Percentiles rank a stretch among this genome's conserved stretches.
Conservation (phyloP, 2,113 vertebrate species). For the Rhadina sibilatrix region DNA sequence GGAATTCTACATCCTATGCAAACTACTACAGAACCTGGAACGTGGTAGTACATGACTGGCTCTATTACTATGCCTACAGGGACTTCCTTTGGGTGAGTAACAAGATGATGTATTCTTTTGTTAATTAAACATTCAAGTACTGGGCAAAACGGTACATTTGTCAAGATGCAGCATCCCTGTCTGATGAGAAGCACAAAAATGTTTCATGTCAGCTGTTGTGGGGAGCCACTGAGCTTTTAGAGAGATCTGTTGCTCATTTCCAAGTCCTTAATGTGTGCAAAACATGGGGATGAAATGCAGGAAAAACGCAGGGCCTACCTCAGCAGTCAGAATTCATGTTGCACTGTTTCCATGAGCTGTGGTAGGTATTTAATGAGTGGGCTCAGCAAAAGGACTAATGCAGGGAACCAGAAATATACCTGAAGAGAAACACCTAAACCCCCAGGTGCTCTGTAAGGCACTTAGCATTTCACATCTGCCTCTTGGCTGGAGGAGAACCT, state of each 20-base stretch:
- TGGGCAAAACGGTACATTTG: background rate
- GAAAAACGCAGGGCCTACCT: background rate
- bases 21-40: constrained; percentile 87
- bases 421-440: background rate
- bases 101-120: background rate
- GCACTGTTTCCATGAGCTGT: background rate
- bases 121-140: background rate
- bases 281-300: background rate
- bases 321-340: background rate
- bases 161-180: background rate
- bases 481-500: background rate
- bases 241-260: background rate
- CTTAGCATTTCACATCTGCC: background rate
- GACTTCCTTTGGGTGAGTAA: constrained; percentile 83
- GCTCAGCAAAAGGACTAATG: background rate
- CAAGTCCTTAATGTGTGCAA: background rate
- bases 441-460: background rate
- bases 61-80: constrained; percentile 83
- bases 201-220: background rate
- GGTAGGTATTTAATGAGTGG: background rate
- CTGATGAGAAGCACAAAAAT: background rate
- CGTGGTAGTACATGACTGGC: constrained; percentile 85
- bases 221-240: background rate
- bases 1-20: constrained; percentile 86
- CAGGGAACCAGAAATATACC: background rate